Conservation (phyloP, 2,113 vertebrate genomes). For the Hyla sarda region DNA sequence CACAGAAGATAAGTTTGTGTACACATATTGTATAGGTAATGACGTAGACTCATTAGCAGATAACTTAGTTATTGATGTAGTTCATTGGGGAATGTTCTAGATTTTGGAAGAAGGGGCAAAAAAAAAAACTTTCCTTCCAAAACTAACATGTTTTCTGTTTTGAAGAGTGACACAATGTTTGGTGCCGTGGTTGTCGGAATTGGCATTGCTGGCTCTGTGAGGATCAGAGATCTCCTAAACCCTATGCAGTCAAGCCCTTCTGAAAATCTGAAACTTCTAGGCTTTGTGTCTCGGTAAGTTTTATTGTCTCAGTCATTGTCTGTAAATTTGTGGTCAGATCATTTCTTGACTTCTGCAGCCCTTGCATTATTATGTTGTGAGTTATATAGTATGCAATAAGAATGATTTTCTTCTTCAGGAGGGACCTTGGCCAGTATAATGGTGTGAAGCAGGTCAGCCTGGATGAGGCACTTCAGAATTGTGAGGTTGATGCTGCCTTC, state of each 20-base stretch:
- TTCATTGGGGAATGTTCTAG: background rate
- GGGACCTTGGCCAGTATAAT: constrained; percentile 75
- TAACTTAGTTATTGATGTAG: no score
- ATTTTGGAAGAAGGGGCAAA: no score
- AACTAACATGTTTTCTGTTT: background rate
- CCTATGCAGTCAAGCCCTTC: constrained; percentile 77
- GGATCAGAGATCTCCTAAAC: constrained; percentile 83
- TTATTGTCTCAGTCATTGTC: background rate
- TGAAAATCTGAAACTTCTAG: constrained; percentile 78
- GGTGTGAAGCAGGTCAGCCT: constrained; percentile 80
- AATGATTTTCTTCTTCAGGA: constrained; percentile 71
- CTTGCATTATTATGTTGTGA: background rate
- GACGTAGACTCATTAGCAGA: no score
- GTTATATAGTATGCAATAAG: no score
- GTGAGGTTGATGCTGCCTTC: constrained; percentile 83
- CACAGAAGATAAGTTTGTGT: background rate
- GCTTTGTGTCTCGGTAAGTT: constrained; percentile 90
- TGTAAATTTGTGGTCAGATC: background rate
- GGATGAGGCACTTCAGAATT: constrained; percentile 79
- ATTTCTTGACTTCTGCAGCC: background rate
- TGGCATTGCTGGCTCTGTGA: constrained; percentile 83
- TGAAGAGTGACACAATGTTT: constrained; percentile 77
- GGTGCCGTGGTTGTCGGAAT: constrained; percentile 89
- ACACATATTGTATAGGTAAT: no score
- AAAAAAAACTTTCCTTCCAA: no score